Percentiles rank a stretch among this genome's conserved stretches.
Evolutionary conservation across 2,113 vertebrate species (phyloP).

Genomic region (Urocolius indicus): DNA sequence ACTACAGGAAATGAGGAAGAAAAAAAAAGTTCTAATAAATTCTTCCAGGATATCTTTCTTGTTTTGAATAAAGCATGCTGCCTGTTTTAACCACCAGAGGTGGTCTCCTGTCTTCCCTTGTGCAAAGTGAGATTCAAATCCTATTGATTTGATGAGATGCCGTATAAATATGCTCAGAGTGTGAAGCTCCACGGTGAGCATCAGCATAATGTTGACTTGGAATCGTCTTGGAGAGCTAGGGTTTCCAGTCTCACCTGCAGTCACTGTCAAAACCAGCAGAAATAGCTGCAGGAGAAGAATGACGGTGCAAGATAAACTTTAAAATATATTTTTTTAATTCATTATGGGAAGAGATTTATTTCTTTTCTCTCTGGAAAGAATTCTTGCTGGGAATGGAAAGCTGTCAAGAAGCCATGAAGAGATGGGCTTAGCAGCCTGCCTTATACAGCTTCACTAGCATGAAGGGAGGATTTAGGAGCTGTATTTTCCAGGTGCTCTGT

Average conservation of each 20-base stretch:
- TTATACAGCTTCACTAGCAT: neutral
- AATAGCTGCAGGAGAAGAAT: neutral
- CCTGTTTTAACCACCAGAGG: neutral
- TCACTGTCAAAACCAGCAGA: neutral
- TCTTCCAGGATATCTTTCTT: neutral
- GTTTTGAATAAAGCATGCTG: accelerated
- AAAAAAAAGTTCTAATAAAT: conserved; percentile 20
- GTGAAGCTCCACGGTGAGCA: neutral
- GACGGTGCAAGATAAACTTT: accelerated
- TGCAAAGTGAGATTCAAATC: neutral
- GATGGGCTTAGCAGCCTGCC: neutral
- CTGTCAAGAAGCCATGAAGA: neutral
- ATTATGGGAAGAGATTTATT: neutral
- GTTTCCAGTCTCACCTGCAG: neutral
- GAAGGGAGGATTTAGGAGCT: neutral
- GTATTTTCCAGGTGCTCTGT: accelerated
- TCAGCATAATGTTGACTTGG: neutral
- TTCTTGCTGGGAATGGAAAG: neutral
- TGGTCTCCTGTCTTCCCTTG: neutral
- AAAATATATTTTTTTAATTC: neutral
- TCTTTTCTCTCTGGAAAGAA: neutral
- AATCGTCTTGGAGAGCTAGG: neutral
- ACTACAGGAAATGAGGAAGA: neutral
- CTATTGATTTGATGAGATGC: neutral
- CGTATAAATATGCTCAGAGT: neutral